Conservation (phyloP, 2,888 invertebrate genomes). For the Tachina lurida region DNA sequence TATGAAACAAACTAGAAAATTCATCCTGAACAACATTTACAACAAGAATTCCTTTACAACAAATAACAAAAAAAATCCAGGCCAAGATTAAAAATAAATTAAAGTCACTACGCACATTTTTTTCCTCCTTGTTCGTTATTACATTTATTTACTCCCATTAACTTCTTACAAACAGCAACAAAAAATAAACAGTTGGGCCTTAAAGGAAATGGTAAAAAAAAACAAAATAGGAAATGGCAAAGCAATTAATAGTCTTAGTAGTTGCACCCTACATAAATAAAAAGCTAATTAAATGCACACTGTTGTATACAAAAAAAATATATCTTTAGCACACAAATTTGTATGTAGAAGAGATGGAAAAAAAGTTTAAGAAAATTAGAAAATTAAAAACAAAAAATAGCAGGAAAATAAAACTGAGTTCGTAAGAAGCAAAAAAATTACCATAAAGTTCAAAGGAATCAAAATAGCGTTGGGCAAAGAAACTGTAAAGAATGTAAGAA, state of each 20-base stretch:
- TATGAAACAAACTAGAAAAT: constrained; percentile 45
- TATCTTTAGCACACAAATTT: not conserved
- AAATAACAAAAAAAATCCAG: constrained; percentile 40
- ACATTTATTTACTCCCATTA: constrained; percentile 1
- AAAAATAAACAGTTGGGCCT: constrained; percentile 1
- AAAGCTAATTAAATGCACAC: constrained; percentile 58
- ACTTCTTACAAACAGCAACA: not conserved
- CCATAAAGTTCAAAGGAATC: constrained; percentile 7
- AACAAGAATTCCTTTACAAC: not conserved
- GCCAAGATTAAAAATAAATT: constrained; percentile 50
- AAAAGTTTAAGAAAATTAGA: not conserved
- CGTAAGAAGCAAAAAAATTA: not conserved
- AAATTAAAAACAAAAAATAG: not conserved
- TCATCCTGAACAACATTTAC: constrained; percentile 1
- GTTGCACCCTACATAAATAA: constrained; percentile 50
- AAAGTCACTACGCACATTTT: constrained; percentile 15
- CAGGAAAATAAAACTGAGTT: too few relatives aligned
- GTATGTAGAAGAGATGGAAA: not conserved
- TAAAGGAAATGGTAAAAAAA: not conserved
- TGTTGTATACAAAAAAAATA: constrained; percentile 27
- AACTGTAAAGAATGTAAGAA: not conserved
- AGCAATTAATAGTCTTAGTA: constrained; percentile 44
- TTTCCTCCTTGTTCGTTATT: not conserved
- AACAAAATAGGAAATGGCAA: constrained; percentile 6
- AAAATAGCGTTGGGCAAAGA: not conserved